Percentiles rank a stretch among this genome's conserved stretches.
phyloP scores from a whole-genome alignment of 2,797 vertebrate species.

The Acanthurus lineatus region DNA sequence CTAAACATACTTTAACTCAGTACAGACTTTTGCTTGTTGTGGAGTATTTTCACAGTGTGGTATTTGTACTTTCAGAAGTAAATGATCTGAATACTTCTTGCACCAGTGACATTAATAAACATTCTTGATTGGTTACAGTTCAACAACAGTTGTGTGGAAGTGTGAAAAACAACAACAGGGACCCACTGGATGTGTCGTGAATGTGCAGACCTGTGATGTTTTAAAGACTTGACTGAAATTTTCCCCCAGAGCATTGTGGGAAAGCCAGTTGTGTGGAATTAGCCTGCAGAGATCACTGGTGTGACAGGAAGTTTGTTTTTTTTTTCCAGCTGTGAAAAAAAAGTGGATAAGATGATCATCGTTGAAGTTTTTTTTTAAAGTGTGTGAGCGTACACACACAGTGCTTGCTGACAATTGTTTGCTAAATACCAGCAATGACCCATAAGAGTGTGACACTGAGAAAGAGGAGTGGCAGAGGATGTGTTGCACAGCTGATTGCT shows the following conservation, averaged over 20 bases:
- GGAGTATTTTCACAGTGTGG: neutral
- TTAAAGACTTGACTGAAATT: neutral
- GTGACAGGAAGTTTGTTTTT: slow-evolving; percentile 11
- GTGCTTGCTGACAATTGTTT: neutral
- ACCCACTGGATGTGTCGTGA: neutral
- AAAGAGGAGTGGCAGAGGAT: neutral
- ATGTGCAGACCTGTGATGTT: neutral
- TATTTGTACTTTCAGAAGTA: neutral
- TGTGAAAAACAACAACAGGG: neutral
- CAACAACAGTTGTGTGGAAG: neutral
- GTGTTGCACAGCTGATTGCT: too few species aligned
- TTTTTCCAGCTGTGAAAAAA: slow-evolving; percentile 33
- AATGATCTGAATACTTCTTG: neutral
- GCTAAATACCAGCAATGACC: slow-evolving; percentile 15
- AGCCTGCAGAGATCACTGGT: neutral
- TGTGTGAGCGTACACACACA: neutral
- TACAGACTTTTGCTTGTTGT: neutral
- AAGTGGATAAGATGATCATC: neutral
- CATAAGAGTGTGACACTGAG: neutral
- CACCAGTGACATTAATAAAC: neutral
- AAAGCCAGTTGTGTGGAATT: neutral
- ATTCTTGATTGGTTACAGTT: neutral
- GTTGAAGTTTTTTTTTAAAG: neutral
- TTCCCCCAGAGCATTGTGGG: slow-evolving; percentile 17
- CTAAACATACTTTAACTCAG: neutral